phyloP scores from a whole-genome alignment of 2,888 invertebrate genomes.

The Mactromeris polynyma region DNA sequence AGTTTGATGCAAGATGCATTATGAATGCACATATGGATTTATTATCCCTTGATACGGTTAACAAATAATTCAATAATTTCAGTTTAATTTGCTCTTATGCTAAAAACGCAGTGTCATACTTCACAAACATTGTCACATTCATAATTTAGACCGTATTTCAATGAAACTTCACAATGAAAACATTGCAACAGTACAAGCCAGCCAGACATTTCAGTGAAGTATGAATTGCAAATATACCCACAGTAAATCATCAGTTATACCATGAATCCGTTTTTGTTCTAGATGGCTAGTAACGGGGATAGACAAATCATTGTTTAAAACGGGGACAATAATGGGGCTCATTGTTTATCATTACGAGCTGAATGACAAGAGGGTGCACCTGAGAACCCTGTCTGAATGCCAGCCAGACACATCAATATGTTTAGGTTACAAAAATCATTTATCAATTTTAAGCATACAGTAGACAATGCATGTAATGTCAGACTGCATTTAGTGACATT shows the following conservation, averaged over 20 bases:
- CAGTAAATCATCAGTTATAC: neutral
- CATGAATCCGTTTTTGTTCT: neutral
- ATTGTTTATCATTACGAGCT: neutral
- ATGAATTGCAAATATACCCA: neutral
- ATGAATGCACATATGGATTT: neutral
- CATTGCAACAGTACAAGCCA: neutral
- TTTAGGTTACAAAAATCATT: neutral
- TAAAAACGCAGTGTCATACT: neutral
- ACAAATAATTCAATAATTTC: conserved; percentile 4
- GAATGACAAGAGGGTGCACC: neutral
- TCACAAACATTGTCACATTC: conserved; percentile 2
- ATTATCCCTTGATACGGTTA: neutral
- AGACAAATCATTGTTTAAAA: neutral
- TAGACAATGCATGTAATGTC: neutral
- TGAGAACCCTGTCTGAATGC: neutral
- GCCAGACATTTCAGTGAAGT: neutral
- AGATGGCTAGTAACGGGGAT: neutral
- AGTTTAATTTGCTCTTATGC: neutral
- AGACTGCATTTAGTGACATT: conserved; percentile 2
- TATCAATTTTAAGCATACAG: neutral
- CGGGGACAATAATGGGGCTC: neutral
- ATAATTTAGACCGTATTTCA: neutral
- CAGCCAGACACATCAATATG: neutral
- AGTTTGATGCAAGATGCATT: neutral
- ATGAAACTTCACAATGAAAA: neutral